phyloP scores from a whole-genome alignment of 2,797 vertebrate genomes.

The Hypotaenidia philippensis region DNA sequence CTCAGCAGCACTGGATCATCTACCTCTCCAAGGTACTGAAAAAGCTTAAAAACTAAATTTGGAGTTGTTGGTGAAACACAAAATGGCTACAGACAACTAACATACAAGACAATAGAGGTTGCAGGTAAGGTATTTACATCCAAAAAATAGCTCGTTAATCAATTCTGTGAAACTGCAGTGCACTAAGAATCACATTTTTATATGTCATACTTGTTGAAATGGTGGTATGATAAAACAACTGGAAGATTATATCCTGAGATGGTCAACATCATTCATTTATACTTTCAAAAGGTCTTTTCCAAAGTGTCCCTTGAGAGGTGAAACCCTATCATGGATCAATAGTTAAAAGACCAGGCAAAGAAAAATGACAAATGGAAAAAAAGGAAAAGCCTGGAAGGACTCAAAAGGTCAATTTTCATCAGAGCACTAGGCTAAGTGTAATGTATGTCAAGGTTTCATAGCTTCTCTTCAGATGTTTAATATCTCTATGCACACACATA shows the following conservation, averaged over 20 bases:
- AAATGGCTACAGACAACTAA: background rate
- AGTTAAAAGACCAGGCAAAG: slow-evolving; percentile 21
- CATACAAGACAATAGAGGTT: background rate
- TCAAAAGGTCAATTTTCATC: slow-evolving; percentile 42
- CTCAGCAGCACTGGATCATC: background rate
- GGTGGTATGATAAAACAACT: background rate
- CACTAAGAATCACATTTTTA: background rate
- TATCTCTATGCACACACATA: background rate
- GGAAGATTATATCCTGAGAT: background rate
- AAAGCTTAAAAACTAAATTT: background rate
- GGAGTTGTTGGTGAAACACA: background rate
- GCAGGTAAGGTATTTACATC: background rate
- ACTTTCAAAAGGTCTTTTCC: slow-evolving; percentile 14
- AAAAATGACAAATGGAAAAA: slow-evolving; percentile 11
- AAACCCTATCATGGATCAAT: slow-evolving; percentile 27
- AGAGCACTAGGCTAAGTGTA: background rate
- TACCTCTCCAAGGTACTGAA: background rate
- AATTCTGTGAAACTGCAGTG: background rate
- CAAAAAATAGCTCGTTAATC: background rate
- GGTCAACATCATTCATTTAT: background rate
- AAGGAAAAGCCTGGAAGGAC: background rate
- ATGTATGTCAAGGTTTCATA: background rate
- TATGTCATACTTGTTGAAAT: background rate
- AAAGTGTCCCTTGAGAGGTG: background rate
- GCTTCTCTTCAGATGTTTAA: background rate